A percentile compares a stretch with the other conserved stretches of the same genome.
Conservation (phyloP, 2,797 vertebrate species). For the Triplophysa yarkandensis region DNA sequence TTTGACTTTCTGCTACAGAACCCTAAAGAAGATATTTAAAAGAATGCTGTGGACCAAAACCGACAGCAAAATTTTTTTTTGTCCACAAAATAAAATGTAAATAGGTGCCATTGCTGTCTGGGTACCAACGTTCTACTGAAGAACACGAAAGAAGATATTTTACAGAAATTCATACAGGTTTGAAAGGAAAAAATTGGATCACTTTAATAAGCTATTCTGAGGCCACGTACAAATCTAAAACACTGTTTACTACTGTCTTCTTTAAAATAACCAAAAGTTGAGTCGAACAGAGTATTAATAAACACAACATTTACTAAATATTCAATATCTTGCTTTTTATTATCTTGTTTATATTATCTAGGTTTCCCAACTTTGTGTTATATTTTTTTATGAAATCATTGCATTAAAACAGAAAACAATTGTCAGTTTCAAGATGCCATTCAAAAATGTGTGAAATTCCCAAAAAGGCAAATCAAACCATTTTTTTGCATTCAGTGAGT, state of each 20-base stretch:
- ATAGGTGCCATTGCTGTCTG: no score
- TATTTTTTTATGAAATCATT: background rate
- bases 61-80: no score
- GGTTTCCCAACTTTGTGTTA: no score
- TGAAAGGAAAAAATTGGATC: no score
- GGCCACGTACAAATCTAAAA: background rate
- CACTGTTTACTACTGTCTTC: background rate
- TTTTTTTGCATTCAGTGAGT: conserved; percentile 3
- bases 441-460: background rate
- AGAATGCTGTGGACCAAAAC: no score
- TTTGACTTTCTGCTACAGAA: no score
- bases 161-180: no score
- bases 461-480: background rate
- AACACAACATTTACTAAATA: background rate
- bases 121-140: no score
- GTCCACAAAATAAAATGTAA: no score
- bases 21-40: no score
- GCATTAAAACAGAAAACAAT: background rate
- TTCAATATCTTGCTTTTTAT: background rate
- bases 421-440: conserved; percentile 24
- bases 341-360: no score
- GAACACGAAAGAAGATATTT: no score
- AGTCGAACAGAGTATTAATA: background rate
- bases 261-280: background rate
- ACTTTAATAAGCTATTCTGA: background rate